Conservation (phyloP, 2,888 invertebrate species). For the Eupithecia abbreviata region DNA sequence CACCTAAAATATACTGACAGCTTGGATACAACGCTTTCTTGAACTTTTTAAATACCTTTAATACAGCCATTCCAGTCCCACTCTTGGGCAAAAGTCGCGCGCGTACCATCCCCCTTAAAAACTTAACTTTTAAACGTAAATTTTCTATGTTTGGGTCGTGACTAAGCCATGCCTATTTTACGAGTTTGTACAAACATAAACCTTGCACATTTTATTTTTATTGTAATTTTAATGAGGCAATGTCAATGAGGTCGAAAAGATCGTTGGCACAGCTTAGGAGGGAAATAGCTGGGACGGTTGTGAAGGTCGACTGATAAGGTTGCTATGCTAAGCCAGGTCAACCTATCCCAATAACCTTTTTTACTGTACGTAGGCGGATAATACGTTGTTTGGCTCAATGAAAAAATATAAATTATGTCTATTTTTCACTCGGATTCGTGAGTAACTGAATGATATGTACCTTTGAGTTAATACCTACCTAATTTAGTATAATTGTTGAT, state of each 20-base stretch:
- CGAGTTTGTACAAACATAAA: constrained; percentile 28
- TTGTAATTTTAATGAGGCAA: constrained; percentile 50
- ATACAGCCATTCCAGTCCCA: not conserved
- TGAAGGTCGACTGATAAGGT: constrained; percentile 12
- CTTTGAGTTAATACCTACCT: too few species aligned
- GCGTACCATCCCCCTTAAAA: not conserved
- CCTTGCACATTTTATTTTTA: constrained; percentile 39
- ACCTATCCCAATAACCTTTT: not conserved
- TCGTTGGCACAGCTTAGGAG: constrained; percentile 40
- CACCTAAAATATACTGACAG: too few species aligned
- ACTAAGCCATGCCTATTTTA: constrained; percentile 29
- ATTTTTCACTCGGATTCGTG: too few species aligned
- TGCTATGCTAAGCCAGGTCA: not conserved
- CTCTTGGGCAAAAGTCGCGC: not conserved
- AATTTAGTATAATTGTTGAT: too few species aligned
- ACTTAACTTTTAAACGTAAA: not conserved
- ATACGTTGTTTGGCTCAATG: not conserved
- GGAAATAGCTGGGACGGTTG: constrained; percentile 15
- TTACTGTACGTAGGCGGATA: not conserved
- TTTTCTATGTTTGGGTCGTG: not conserved
- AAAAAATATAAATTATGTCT: too few species aligned
- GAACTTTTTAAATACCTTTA: too few species aligned
- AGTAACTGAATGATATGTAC: too few species aligned
- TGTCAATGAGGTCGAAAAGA: constrained; percentile 55
- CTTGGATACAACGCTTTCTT: too few species aligned